Conservation (phyloP, 2,797 vertebrate species). For the Xerus rutilus region DNA sequence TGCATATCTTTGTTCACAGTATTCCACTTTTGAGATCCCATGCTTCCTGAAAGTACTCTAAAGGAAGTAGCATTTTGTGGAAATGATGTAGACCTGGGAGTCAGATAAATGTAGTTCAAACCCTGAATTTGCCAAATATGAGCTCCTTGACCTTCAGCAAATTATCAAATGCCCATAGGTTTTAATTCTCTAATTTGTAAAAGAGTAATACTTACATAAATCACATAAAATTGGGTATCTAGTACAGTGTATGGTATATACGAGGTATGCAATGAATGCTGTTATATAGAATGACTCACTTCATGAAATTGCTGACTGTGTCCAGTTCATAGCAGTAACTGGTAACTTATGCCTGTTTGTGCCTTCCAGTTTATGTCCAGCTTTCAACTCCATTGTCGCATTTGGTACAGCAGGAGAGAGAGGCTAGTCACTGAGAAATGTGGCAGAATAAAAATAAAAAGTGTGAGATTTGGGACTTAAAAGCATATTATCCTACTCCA, state of each 20-base stretch:
- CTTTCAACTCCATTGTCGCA: neutral
- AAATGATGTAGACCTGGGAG: neutral
- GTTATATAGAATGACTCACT: neutral
- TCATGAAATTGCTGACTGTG: neutral
- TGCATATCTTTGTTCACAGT: neutral
- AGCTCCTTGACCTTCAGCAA: neutral
- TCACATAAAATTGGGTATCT: neutral
- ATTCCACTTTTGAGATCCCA: neutral
- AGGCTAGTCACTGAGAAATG: neutral
- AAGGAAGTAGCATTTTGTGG: constrained; percentile 14
- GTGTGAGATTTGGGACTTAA: neutral
- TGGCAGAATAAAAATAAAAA: neutral
- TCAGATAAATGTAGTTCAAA: neutral
- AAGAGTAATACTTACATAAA: neutral
- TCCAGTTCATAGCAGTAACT: neutral
- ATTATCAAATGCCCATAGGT: neutral
- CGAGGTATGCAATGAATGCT: neutral
- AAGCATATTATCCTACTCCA: neutral
- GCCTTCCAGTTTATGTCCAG: neutral
- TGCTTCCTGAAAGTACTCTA: neutral
- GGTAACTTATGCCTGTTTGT: neutral
- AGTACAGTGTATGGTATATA: neutral
- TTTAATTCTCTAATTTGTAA: constrained; percentile 11
- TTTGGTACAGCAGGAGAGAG: neutral
- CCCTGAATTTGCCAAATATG: neutral